Conservation (phyloP, 1,140 invertebrate genomes). For the Hyles vespertilio region DNA sequence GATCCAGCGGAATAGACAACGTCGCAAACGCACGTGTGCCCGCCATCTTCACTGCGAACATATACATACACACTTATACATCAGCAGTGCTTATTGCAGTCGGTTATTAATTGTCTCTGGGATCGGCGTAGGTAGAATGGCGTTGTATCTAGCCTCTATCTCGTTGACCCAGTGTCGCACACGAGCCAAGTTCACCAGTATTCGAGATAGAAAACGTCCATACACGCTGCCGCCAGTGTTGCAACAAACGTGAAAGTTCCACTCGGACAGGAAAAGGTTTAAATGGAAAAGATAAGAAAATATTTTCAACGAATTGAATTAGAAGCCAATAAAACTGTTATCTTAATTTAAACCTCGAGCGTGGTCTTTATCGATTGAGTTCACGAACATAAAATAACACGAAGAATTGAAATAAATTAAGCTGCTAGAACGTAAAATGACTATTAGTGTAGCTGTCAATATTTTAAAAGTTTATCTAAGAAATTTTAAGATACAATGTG, state of each 20-base stretch:
- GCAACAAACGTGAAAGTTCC: conserved; percentile 29
- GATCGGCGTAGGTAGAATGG: conserved; percentile 11
- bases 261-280: conserved; percentile 24
- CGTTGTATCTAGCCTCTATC: conserved; percentile 16
- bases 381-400: conserved; percentile 37
- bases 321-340: conserved; percentile 55
- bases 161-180: conserved; percentile 30
- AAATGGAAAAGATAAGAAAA: conserved; percentile 37
- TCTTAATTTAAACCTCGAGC: conserved; percentile 50
- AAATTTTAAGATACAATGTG: conserved; percentile 1
- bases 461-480: conserved; percentile 8
- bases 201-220: conserved; percentile 1
- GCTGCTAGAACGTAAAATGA: conserved; percentile 17
- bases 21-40: neutral
- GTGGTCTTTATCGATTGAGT: conserved; percentile 42
- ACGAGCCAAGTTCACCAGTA: conserved; percentile 29
- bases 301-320: conserved; percentile 43
- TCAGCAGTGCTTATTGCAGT: conserved; percentile 13
- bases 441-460: conserved; percentile 10
- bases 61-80: neutral
- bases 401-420: conserved; percentile 26
- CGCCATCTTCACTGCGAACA: no score
- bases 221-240: conserved; percentile 19
- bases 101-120: conserved; percentile 31
- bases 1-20: conserved; percentile 7